Evolutionary conservation across 2,113 vertebrate species (phyloP).

Genomic region (Bos indicus): DNA sequence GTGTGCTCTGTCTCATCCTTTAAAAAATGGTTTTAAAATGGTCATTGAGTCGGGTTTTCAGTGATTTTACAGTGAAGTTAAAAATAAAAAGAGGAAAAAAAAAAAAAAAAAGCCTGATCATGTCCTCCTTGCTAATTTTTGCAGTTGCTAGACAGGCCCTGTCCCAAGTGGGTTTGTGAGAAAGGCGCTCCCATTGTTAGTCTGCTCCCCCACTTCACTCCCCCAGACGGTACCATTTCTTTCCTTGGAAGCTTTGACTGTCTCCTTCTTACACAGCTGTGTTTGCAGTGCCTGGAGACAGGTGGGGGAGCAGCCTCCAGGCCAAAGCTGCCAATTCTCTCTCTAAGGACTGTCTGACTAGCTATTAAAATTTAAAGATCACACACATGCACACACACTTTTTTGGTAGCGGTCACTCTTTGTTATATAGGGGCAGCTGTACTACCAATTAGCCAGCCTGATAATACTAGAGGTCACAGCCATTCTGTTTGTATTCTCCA

Average conservation of each 20-base stretch:
- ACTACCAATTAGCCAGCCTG: background rate
- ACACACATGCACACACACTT: background rate
- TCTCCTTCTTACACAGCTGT: constrained; percentile 58
- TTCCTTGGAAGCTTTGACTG: constrained; percentile 72
- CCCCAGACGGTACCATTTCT: constrained; percentile 12
- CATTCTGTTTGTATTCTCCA: background rate
- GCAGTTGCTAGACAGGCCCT: constrained; percentile 9
- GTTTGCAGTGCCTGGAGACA: constrained; percentile 61
- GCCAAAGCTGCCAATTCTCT: constrained; percentile 36
- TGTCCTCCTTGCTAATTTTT: background rate
- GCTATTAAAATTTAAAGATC: background rate
- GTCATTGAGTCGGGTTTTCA: background rate
- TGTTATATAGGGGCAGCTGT: background rate
- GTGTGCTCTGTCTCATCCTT: background rate
- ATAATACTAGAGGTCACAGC: background rate
- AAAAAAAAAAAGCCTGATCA: background rate
- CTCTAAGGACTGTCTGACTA: constrained; percentile 47
- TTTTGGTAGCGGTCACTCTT: background rate
- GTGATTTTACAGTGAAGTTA: background rate
- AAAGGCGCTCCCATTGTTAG: background rate
- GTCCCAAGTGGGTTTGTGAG: background rate
- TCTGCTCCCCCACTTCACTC: fast-evolving
- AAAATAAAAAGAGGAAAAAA: fast-evolving
- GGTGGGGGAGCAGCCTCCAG: constrained; percentile 49
- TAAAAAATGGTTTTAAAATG: background rate